Conservation (phyloP, 2,113 vertebrate species). For the Phocoena sinus region DNA sequence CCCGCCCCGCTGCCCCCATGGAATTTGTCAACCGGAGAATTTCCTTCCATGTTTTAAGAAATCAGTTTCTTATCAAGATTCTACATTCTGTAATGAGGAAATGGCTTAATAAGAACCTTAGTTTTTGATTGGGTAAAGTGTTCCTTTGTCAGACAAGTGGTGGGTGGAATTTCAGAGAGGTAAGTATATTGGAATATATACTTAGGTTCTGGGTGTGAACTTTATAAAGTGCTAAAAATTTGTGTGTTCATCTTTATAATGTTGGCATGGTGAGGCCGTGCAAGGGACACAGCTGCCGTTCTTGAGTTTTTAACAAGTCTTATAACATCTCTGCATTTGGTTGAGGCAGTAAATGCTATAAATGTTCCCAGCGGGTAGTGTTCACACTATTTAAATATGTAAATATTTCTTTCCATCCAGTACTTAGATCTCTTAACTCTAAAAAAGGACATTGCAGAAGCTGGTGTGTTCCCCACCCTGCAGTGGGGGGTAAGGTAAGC, state of each 20-base stretch:
- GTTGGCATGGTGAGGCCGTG: background rate
- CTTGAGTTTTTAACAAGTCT: background rate
- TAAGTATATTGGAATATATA: background rate
- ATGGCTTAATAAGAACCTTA: background rate
- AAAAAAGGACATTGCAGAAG: background rate
- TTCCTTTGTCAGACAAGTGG: background rate
- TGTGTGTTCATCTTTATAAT: background rate
- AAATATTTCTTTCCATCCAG: background rate
- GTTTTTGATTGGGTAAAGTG: background rate
- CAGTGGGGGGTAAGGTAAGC: accelerated
- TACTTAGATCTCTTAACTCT: background rate
- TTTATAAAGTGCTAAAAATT: background rate
- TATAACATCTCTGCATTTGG: background rate
- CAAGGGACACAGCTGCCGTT: no score
- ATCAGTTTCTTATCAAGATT: background rate
- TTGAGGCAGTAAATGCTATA: background rate
- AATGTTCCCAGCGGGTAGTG: background rate
- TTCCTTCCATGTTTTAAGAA: background rate
- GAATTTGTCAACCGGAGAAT: background rate
- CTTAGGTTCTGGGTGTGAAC: background rate
- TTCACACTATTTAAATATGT: background rate
- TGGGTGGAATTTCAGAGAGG: background rate
- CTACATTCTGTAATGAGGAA: background rate
- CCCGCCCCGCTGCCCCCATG: accelerated
- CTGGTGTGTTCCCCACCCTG: background rate